phyloP scores from a whole-genome alignment of 1,140 invertebrate species.

The Rhopalosiphum padi region DNA sequence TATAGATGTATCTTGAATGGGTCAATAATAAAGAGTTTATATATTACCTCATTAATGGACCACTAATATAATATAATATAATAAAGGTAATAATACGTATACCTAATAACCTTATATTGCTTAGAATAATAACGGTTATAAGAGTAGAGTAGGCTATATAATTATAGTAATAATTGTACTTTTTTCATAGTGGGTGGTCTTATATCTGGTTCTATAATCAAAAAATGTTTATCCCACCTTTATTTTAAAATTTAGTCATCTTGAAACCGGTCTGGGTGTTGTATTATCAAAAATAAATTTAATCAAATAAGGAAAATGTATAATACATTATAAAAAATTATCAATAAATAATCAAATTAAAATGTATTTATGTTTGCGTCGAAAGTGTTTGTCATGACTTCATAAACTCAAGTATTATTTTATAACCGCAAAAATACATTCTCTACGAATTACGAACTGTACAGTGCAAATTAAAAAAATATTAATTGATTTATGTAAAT shows the following conservation, averaged over 20 bases:
- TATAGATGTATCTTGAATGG: background rate
- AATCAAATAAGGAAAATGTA: background rate
- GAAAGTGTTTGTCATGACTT: background rate
- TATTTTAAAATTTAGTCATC: background rate
- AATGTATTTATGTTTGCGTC: background rate
- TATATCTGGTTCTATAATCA: background rate
- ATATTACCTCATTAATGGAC: background rate
- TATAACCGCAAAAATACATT: background rate
- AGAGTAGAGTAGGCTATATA: background rate
- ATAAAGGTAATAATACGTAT: background rate
- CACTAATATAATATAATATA: background rate
- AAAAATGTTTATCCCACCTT: background rate
- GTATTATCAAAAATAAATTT: background rate
- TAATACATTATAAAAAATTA: background rate
- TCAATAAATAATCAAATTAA: background rate
- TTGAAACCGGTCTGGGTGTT: background rate
- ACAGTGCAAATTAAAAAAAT: background rate
- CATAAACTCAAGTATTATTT: background rate
- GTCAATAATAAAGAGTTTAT: conserved; percentile 3
- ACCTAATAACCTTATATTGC: background rate
- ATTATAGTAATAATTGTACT: background rate
- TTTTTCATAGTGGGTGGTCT: background rate
- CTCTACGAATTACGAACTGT: background rate
- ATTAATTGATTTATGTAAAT: background rate
- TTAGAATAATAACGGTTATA: background rate